A percentile compares a stretch with the other conserved stretches of the same genome.
These are phyloP conservation scores for Dermolepida albohirtum DNA, from an alignment of 2,888 invertebrate genomes.

Conservation along the genomic window DNA sequence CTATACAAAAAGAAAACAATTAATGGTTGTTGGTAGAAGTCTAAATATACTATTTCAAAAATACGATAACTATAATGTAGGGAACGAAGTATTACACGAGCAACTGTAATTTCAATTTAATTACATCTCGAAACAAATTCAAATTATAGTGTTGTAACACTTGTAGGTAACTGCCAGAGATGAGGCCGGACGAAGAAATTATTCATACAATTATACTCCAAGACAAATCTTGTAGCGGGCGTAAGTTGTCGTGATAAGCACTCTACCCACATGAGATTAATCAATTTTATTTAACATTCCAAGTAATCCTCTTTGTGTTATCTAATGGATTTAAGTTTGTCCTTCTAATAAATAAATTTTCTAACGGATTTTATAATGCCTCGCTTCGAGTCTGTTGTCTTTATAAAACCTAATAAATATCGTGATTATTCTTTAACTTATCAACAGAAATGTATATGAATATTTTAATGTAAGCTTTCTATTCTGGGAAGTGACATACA, in stretches of 20 bases:
- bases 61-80: too few relatives aligned
- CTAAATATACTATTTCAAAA: too few relatives aligned
- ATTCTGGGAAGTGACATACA: slow-evolving; percentile 23
- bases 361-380: slow-evolving; percentile 35
- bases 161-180: slow-evolving; percentile 19
- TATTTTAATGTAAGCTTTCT: slow-evolving; percentile 21
- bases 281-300: slow-evolving; percentile 39
- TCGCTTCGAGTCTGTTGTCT: slow-evolving; percentile 7
- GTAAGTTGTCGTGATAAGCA: slow-evolving; percentile 34
- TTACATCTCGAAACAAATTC: slow-evolving; percentile 17
- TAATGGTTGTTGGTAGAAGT: too few relatives aligned
- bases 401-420: slow-evolving; percentile 16
- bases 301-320: slow-evolving; percentile 41
- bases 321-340: slow-evolving; percentile 30
- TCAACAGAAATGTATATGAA: slow-evolving; percentile 15
- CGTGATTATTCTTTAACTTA: slow-evolving; percentile 11
- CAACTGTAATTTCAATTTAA: slow-evolving; percentile 16
- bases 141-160: slow-evolving; percentile 24
- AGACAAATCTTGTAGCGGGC: slow-evolving; percentile 35
- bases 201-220: slow-evolving; percentile 35
- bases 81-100: too few relatives aligned
- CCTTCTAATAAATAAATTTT: slow-evolving; percentile 38
- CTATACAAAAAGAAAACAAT: too few relatives aligned
- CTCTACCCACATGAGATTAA: slow-evolving; percentile 38
- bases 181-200: slow-evolving; percentile 14